Conservation (phyloP, 2,888 invertebrate species). For the Melanchra persicariae region DNA sequence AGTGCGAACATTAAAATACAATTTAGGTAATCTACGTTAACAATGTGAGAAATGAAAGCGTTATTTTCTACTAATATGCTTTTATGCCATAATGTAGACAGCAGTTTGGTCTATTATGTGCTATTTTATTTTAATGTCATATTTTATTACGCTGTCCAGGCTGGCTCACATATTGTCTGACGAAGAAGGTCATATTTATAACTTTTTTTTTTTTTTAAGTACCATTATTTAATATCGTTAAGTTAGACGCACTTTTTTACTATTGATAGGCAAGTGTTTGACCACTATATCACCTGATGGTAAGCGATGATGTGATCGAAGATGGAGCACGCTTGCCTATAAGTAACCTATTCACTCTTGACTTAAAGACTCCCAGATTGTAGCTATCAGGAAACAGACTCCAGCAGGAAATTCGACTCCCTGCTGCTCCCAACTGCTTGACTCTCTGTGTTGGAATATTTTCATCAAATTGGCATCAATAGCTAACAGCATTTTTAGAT, state of each 20-base stretch:
- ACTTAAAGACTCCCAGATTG: too few species aligned
- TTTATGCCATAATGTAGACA: constrained; percentile 23
- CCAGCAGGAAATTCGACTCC: too few species aligned
- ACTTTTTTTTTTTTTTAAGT: too few species aligned
- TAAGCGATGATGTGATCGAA: too few species aligned
- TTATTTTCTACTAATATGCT: constrained; percentile 55
- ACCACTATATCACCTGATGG: too few species aligned
- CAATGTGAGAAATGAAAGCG: constrained; percentile 71
- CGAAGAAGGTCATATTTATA: too few species aligned
- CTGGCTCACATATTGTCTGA: background rate
- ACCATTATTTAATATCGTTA: too few species aligned
- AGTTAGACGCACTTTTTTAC: too few species aligned
- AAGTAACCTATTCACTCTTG: too few species aligned
- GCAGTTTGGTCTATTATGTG: background rate
- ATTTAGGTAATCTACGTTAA: constrained; percentile 68
- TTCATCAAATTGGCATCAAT: constrained; percentile 20
- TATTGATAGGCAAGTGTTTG: too few species aligned
- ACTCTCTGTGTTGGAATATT: background rate
- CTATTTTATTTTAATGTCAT: constrained; percentile 17
- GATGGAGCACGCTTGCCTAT: too few species aligned
- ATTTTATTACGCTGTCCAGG: background rate
- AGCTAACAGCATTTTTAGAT: constrained; percentile 19
- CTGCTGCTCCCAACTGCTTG: background rate
- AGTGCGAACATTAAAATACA: constrained; percentile 74
- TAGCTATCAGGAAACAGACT: too few species aligned